These are phyloP conservation scores for Aurelia coerulea DNA, from an alignment of 30 jellyfish, hydroid and myxozoan genomes.

Conservation along the genomic window DNA sequence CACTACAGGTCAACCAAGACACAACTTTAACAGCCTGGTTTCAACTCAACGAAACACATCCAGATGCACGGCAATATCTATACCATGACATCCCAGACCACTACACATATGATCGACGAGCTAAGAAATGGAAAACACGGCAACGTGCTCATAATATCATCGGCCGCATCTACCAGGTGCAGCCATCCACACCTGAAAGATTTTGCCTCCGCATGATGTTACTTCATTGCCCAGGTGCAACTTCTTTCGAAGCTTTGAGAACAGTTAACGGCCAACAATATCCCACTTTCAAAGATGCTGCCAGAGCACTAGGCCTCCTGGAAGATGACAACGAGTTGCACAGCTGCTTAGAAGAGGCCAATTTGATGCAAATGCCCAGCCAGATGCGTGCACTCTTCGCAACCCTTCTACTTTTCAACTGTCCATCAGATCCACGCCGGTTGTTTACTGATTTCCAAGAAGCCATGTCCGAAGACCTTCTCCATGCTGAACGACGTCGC, in stretches of 20 bases:
- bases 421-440: constrained; percentile 9
- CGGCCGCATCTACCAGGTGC: constrained; percentile 16
- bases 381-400: constrained; percentile 22
- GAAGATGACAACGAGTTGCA: constrained; percentile 21
- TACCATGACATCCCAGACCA: constrained; percentile 62
- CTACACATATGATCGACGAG: constrained; percentile 3
- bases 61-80: neutral
- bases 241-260: constrained; percentile 19
- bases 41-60: constrained; percentile 6
- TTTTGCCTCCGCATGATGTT: constrained; percentile 30
- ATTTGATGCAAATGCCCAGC: constrained; percentile 18
- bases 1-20: neutral
- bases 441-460: constrained; percentile 18
- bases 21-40: constrained; percentile 70
- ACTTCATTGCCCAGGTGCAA: constrained; percentile 37
- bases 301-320: constrained; percentile 28
- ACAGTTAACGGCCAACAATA: constrained; percentile 35
- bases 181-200: constrained; percentile 29
- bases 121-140: neutral
- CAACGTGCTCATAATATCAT: neutral
- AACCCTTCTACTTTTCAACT: neutral
- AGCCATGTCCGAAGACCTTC: constrained; percentile 29
- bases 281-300: constrained; percentile 66
- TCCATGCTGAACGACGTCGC: neutral
- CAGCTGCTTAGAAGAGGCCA: constrained; percentile 20